Conservation (phyloP, 2,797 vertebrate genomes). For the Peromyscus eremicus region DNA sequence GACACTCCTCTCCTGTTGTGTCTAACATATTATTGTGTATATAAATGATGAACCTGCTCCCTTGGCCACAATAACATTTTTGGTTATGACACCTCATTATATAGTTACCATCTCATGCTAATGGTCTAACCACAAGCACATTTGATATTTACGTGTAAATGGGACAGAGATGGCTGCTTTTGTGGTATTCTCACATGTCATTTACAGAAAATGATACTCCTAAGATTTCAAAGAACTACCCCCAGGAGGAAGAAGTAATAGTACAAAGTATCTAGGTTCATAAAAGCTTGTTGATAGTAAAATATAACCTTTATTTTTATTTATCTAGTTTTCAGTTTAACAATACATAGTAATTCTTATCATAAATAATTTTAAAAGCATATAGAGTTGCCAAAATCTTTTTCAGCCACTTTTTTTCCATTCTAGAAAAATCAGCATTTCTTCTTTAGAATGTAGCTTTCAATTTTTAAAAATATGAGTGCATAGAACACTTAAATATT, state of each 20-base stretch:
- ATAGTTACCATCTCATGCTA: background rate
- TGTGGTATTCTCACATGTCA: background rate
- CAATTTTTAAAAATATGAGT: background rate
- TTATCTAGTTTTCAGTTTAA: constrained; percentile 36
- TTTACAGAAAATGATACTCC: background rate
- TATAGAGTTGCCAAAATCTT: background rate
- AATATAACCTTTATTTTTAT: constrained; percentile 30
- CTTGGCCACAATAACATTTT: background rate
- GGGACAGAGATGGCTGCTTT: background rate
- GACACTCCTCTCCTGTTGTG: background rate
- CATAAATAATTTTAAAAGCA: background rate
- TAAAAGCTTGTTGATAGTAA: background rate
- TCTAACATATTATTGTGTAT: background rate
- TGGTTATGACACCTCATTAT: background rate
- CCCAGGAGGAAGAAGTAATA: background rate
- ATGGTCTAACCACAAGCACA: background rate
- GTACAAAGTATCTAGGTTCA: background rate
- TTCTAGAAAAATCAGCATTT: background rate
- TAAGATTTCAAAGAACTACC: background rate
- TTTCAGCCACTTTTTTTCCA: background rate
- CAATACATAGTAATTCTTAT: background rate
- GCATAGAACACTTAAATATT: background rate
- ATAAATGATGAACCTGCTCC: background rate
- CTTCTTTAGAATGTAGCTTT: constrained; percentile 34
- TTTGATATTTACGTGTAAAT: background rate